Evolutionary conservation across 2,113 vertebrate species (phyloP).

Genomic region (Ramphastos sulfuratus): DNA sequence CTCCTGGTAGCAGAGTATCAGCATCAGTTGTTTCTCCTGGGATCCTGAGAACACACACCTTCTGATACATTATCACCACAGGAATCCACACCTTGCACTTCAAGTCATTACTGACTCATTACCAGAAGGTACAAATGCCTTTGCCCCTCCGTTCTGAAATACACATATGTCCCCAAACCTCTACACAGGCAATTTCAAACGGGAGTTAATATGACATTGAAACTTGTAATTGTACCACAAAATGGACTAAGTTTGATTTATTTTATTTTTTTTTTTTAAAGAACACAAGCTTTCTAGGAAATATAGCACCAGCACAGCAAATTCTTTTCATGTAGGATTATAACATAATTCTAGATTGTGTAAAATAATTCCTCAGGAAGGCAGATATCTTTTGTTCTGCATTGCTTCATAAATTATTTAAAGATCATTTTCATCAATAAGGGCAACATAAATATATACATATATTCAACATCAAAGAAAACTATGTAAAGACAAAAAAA

Average conservation of each 20-base stretch:
- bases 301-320: not conserved
- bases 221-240: not conserved
- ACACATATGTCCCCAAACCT: not conserved
- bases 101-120: not conserved
- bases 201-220: not conserved
- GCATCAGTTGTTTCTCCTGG: not conserved
- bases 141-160: not conserved
- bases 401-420: slow-evolving; percentile 35
- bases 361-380: slow-evolving; percentile 4
- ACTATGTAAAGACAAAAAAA: not conserved
- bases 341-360: not conserved
- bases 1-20: not conserved
- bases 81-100: not conserved
- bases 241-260: not conserved
- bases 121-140: not conserved
- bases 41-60: not conserved
- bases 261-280: too few relatives aligned
- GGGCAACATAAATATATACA: not conserved
- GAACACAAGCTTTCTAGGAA: not conserved
- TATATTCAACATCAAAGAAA: not conserved
- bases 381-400: not conserved
- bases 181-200: not conserved
- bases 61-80: not conserved
- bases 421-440: not conserved
- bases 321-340: not conserved